Evolutionary conservation across 2,888 invertebrate species (phyloP).

Genomic region (Dendrolimus pini): DNA sequence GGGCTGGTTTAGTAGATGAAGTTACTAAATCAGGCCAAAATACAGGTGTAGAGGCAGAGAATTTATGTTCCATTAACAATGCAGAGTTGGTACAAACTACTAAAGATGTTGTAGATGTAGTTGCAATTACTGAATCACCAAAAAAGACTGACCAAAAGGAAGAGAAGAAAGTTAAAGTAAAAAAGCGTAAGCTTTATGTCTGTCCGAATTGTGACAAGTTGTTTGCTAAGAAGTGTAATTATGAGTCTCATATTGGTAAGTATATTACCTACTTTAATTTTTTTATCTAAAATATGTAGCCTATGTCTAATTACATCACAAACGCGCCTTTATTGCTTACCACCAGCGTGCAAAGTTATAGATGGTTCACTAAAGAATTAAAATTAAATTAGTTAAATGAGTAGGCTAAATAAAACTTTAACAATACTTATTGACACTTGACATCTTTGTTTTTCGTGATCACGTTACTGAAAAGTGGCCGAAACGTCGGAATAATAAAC

Average conservation of each 20-base stretch:
- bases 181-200: slow-evolving; percentile 35
- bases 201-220: slow-evolving; percentile 56
- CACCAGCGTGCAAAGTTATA: no score
- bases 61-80: slow-evolving; percentile 26
- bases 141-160: slow-evolving; percentile 3
- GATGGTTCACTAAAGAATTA: no score
- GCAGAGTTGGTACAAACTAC: slow-evolving; percentile 13
- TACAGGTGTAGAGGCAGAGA: slow-evolving; percentile 6
- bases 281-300: neutral
- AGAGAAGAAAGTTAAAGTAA: slow-evolving; percentile 16
- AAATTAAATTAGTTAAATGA: no score
- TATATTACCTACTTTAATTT: neutral
- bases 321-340: no score
- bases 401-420: no score
- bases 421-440: no score
- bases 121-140: slow-evolving; percentile 1
- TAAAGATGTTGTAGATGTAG: slow-evolving; percentile 7
- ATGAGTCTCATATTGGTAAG: slow-evolving; percentile 59
- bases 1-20: slow-evolving; percentile 24
- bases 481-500: no score
- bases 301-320: no score
- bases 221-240: slow-evolving; percentile 58
- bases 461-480: no score
- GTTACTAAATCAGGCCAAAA: slow-evolving; percentile 11
- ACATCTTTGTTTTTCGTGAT: no score